A percentile compares a stretch with the other conserved stretches of the same genome.
These are phyloP conservation scores for Tauraco erythrolophus DNA, from an alignment of 2,113 vertebrate genomes.

Conservation along the genomic window DNA sequence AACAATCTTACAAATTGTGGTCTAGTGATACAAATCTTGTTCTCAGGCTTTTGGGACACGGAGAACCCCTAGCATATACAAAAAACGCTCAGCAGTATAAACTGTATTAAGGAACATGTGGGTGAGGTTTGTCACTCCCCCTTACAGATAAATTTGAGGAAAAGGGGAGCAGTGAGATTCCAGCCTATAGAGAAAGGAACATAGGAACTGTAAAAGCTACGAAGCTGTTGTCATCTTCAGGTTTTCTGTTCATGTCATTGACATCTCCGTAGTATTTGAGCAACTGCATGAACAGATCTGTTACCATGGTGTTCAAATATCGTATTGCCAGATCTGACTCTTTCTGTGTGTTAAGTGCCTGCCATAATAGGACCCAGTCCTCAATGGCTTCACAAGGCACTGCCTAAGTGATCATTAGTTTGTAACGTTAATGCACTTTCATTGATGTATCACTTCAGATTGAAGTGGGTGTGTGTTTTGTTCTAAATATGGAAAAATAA, in stretches of 20 bases:
- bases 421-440: neutral
- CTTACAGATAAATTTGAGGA: neutral
- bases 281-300: neutral
- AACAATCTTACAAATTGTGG: neutral
- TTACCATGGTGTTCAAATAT: neutral
- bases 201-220: neutral
- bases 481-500: neutral
- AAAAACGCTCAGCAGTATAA: neutral
- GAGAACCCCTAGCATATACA: neutral
- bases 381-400: neutral
- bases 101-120: neutral
- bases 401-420: neutral
- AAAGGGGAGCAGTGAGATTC: neutral
- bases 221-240: neutral
- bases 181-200: neutral
- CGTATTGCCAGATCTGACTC: neutral
- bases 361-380: neutral
- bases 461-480: neutral
- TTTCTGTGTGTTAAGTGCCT: neutral
- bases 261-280: neutral
- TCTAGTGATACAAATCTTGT: neutral
- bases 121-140: neutral
- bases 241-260: neutral
- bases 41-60: neutral
- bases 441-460: neutral